Base-by-base conservation (phyloP, 2,113 vertebrate genomes). In the Periophthalmodon schlosseri region DNA sequence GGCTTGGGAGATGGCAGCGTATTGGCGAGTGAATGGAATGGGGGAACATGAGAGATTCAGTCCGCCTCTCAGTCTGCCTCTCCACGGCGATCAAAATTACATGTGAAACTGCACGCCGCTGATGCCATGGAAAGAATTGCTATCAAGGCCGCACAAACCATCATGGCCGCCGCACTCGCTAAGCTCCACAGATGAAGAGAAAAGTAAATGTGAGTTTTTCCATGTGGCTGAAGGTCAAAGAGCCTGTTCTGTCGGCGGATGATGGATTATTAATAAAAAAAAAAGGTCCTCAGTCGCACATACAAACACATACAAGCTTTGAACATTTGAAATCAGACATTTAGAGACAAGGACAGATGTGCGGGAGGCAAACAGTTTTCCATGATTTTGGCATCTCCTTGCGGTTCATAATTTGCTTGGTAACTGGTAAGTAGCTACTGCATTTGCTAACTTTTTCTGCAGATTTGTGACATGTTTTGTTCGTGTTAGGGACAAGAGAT, bases 261-360 rank as follows among this genome's bases (percentile, higher is more conserved):
- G 91, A 92, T 91, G 86, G 86, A 15, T 65, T 83, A 91, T 93
- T 89, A 90, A 92, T 88, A 90, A 86, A 86, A 76, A 82, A 72
- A 58, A 21, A 60, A 63, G 58, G 14, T 18, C 9, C 24, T 63
- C 63, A 65, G 33, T 44, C 34, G 11, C 60, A 34, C 28, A 33
- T 34, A 34, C 63, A 65, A 65, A 39, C 63, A 65, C 63, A 44
- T n/a, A 44, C 20, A 65, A 20, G 18, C 63, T n/a, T 39, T 4
- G 18, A 18, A 20, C 18, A n/a, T 39, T 36, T 65, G 36, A 44
- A 44, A 65, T 65, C 63, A 20, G 34, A 65, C 33, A 7, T n/a
- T 39, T 65, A 65, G 9, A 65, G 4, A 65, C 61, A 36, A 9
- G 36, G 63, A 44, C 36, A 39, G 18, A 65, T 39, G 63, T 39